Evolutionary conservation across 2,797 vertebrate genomes (phyloP).

Genomic region (Acanthopagrus latus): DNA sequence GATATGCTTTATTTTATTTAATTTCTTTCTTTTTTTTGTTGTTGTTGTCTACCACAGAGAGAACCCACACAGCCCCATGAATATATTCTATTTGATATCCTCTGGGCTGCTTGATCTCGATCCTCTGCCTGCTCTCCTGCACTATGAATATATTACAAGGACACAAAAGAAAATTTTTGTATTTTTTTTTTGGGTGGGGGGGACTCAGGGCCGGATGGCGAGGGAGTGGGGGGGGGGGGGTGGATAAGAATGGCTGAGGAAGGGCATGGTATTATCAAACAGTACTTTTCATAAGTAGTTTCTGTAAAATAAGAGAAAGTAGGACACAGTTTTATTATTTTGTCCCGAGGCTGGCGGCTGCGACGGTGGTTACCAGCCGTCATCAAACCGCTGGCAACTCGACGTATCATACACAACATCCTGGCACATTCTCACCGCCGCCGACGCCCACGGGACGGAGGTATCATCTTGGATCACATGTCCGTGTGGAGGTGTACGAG

Average conservation of each 20-base stretch:
- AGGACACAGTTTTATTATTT: conserved; percentile 68
- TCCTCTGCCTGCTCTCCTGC: conserved; percentile 73
- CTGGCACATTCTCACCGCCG: conserved; percentile 10
- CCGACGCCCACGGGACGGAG: conserved; percentile 44
- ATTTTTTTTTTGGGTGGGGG: conserved; percentile 40
- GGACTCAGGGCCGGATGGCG: conserved; percentile 30
- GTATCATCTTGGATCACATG: conserved; percentile 42
- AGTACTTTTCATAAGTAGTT: conserved; percentile 63
- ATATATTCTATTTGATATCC: conserved; percentile 84
- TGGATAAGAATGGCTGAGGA: conserved; percentile 57
- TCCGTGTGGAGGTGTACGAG: conserved; percentile 36
- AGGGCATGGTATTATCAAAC: conserved; percentile 57
- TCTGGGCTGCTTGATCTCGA: conserved; percentile 72
- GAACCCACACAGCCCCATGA: conserved; percentile 66
- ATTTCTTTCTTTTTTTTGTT: not conserved
- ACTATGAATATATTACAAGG: conserved; percentile 79
- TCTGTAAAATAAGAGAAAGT: conserved; percentile 65
- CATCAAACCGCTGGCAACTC: conserved; percentile 44
- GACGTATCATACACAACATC: not conserved
- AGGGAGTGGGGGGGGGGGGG: conserved; percentile 5
- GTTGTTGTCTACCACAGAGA: conserved; percentile 37
- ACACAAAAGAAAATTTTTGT: conserved; percentile 73
- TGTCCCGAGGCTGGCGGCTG: conserved; percentile 57
- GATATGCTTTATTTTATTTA: conserved; percentile 43
- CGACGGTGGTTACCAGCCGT: conserved; percentile 44